Conservation (phyloP, 1,140 invertebrate species). For the Drosophila chauvacae region DNA sequence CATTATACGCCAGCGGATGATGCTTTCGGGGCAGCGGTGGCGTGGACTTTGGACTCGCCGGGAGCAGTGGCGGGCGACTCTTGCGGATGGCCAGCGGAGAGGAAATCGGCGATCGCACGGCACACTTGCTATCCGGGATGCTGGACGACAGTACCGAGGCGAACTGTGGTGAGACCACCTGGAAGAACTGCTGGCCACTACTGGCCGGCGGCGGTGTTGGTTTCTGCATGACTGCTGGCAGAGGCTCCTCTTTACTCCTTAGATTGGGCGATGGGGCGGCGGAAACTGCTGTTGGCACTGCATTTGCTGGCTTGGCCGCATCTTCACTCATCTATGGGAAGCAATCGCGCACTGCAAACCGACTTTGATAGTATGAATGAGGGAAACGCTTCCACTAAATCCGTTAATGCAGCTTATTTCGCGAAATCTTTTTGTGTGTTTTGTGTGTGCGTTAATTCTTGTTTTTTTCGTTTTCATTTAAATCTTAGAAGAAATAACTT, state of each 20-base stretch:
- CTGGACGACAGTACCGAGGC: conserved; percentile 75
- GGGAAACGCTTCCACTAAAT: background rate
- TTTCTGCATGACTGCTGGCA: conserved; percentile 53
- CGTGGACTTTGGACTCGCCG: conserved; percentile 77
- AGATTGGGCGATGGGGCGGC: conserved; percentile 20
- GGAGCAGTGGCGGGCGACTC: conserved; percentile 58
- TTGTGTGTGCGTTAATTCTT: conserved; percentile 28
- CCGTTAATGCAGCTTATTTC: background rate
- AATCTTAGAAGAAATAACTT: background rate
- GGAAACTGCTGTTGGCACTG: conserved; percentile 33
- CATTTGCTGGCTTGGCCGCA: conserved; percentile 58
- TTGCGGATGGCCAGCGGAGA: conserved; percentile 73
- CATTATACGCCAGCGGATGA: conserved; percentile 75
- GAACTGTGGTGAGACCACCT: conserved; percentile 75
- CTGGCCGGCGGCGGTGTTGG: conserved; percentile 52
- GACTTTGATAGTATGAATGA: conserved; percentile 1
- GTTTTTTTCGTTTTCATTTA: background rate
- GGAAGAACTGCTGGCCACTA: conserved; percentile 69
- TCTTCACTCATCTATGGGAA: conserved; percentile 73
- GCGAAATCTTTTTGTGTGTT: conserved; percentile 19
- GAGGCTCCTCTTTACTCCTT: conserved; percentile 38
- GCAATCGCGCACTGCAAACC: conserved; percentile 39
- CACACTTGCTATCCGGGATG: conserved; percentile 65
- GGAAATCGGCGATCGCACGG: conserved; percentile 72
- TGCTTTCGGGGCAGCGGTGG: conserved; percentile 75